Conservation (phyloP, 2,888 invertebrate species). For the Lepidochrysops patricia region DNA sequence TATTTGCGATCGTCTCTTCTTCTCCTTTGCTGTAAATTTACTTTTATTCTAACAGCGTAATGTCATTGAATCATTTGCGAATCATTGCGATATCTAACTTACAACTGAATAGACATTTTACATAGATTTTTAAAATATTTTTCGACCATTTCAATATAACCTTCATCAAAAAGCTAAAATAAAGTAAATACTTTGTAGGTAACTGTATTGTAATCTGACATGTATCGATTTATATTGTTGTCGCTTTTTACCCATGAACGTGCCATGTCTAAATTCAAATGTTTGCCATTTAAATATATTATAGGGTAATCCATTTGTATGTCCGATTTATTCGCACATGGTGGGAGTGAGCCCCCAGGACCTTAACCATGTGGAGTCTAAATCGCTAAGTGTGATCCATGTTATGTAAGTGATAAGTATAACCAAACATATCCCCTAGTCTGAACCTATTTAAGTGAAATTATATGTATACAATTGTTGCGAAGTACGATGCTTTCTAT, state of each 20-base stretch:
- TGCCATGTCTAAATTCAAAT: background rate
- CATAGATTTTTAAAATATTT: background rate
- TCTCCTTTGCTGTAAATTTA: background rate
- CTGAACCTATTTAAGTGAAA: slow-evolving; percentile 45
- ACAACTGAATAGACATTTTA: too few relatives aligned
- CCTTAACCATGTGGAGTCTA: slow-evolving; percentile 6
- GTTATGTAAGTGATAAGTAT: slow-evolving; percentile 51
- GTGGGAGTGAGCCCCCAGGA: background rate
- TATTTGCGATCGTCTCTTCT: slow-evolving; percentile 18
- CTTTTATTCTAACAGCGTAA: background rate
- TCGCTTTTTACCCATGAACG: slow-evolving; percentile 1
- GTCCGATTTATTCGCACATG: slow-evolving; percentile 11
- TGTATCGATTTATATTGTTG: background rate
- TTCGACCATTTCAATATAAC: background rate
- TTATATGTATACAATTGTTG: slow-evolving; percentile 29
- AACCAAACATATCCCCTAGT: slow-evolving; percentile 69
- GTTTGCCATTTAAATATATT: background rate
- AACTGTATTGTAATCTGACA: background rate
- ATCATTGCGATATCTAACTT: background rate
- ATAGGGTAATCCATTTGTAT: background rate
- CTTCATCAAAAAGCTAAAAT: background rate
- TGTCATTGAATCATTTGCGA: background rate
- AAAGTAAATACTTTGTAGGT: background rate
- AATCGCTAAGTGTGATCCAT: slow-evolving; percentile 16
- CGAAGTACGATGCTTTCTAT: slow-evolving; percentile 29